phyloP scores from a whole-genome alignment of 2,797 vertebrate species.

The Hylomyscus alleni region DNA sequence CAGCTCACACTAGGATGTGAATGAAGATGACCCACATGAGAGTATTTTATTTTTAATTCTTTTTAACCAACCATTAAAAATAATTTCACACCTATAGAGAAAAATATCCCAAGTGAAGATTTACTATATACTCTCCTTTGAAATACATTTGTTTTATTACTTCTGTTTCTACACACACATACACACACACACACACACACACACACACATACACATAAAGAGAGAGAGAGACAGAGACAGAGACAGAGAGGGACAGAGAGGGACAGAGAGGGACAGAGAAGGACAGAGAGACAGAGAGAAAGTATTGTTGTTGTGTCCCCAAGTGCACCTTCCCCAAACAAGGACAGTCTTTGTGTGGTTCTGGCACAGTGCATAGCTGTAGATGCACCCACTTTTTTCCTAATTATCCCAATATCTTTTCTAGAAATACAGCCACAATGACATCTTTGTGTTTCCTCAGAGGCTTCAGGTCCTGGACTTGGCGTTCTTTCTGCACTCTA shows the following conservation, averaged over 20 bases:
- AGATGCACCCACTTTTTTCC: not conserved
- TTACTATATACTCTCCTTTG: constrained; percentile 8
- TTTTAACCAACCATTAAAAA: not conserved
- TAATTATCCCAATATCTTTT: not conserved
- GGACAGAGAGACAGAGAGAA: not conserved
- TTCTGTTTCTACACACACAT: not conserved
- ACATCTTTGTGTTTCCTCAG: not conserved
- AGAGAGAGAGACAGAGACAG: not conserved
- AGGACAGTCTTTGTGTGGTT: not conserved
- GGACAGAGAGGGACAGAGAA: not conserved
- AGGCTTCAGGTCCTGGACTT: not conserved
- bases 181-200: not conserved
- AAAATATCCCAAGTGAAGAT: not conserved
- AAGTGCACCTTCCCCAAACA: constrained; percentile 7
- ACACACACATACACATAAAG: not conserved
- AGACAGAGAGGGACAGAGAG: not conserved
- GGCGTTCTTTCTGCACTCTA: not conserved
- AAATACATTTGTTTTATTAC: constrained; percentile 49
- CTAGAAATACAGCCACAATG: not conserved
- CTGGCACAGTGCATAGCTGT: not conserved
- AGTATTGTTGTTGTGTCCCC: not conserved
- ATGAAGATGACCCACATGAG: not conserved
- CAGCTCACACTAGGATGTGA: constrained; percentile 27
- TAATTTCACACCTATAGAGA: constrained; percentile 50
- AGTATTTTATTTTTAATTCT: constrained; percentile 35